These are phyloP conservation scores for Hemiprocne comata DNA, from an alignment of 2,113 vertebrate species.

Conservation along the genomic window DNA sequence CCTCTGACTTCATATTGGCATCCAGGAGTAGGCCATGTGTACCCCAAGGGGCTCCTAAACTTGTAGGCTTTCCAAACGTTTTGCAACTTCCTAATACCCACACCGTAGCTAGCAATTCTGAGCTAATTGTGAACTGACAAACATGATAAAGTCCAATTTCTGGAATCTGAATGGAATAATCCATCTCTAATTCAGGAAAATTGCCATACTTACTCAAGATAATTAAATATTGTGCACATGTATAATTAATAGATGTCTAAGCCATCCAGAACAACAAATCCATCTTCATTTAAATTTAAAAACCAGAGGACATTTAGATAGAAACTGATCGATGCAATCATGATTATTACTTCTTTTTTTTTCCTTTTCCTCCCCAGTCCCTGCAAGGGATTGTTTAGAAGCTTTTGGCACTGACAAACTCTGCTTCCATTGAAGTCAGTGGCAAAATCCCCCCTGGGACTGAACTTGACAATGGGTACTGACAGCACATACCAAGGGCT, in stretches of 20 bases:
- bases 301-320: neutral
- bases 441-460: neutral
- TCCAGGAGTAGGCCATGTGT: neutral
- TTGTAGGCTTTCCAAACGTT: neutral
- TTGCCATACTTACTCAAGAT: neutral
- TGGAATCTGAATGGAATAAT: constrained; percentile 3
- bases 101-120: neutral
- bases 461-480: neutral
- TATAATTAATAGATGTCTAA: constrained; percentile 48
- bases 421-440: neutral
- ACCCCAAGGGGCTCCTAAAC: neutral
- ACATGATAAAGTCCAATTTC: constrained; percentile 13
- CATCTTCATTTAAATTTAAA: constrained; percentile 37
- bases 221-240: constrained; percentile 40
- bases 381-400: neutral
- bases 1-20: neutral
- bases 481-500: neutral
- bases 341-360: neutral
- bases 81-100: neutral
- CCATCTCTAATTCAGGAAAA: constrained; percentile 36
- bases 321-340: neutral
- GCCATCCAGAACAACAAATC: constrained; percentile 37
- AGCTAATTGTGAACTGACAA: constrained; percentile 3
- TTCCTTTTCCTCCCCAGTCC: neutral
- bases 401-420: neutral